Evolutionary conservation across 2,888 invertebrate species (phyloP).

Genomic region (Timema podura): DNA sequence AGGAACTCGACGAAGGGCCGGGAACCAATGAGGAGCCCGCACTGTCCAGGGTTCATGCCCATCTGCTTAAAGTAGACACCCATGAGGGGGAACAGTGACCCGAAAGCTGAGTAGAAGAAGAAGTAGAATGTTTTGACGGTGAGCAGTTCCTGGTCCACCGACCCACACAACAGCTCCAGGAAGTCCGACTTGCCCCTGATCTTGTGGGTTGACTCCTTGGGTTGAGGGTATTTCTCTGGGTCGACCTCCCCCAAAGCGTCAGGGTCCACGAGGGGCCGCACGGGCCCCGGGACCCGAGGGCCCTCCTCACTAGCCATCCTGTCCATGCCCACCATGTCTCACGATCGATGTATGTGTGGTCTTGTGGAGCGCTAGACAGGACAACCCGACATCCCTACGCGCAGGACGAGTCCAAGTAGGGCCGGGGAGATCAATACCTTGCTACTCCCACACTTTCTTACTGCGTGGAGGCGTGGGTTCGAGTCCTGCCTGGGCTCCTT

Average conservation of each 20-base stretch:
- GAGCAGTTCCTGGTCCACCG: conserved; percentile 85
- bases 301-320: conserved; percentile 25
- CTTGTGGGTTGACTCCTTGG: conserved; percentile 86
- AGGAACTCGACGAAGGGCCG: conserved; percentile 96
- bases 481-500: no score
- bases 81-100: conserved; percentile 95
- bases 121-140: conserved; percentile 98
- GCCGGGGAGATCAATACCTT: background rate
- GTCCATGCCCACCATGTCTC: conserved; percentile 30
- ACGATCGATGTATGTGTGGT: background rate
- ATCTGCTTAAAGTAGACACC: conserved; percentile 99
- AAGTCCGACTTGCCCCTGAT: conserved; percentile 82
- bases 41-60: conserved; percentile 97
- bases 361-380: no score
- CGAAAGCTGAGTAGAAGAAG: conserved; percentile 99
- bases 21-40: conserved; percentile 90
- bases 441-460: no score
- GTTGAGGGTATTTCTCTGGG: conserved; percentile 70
- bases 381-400: background rate
- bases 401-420: background rate
- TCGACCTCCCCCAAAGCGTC: conserved; percentile 83
- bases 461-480: no score
- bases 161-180: conserved; percentile 75
- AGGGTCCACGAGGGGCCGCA: conserved; percentile 74
- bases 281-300: conserved; percentile 37